Evolutionary conservation across 1,140 invertebrate genomes (phyloP).

Genomic region (Branchinecta lindahli): DNA sequence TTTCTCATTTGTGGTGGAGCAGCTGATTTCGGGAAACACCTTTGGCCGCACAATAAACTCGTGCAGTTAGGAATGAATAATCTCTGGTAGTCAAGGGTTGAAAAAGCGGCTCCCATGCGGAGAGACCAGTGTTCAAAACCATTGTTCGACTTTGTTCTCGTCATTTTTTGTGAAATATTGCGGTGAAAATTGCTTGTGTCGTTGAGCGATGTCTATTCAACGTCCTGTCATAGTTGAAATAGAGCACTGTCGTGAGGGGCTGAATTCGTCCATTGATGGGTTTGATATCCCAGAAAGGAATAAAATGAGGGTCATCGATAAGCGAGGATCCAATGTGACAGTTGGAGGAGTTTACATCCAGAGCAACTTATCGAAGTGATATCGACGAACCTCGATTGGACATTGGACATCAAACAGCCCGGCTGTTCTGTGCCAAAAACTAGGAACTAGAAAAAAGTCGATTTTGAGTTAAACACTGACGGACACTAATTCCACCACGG

Average conservation of each 20-base stretch:
- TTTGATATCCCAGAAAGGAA: constrained; percentile 11
- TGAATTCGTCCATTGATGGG: constrained; percentile 2
- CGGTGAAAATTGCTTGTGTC: constrained; percentile 6
- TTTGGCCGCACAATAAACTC: too few species aligned
- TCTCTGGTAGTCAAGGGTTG: constrained; percentile 8
- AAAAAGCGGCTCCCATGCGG: not conserved
- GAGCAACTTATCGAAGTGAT: not conserved
- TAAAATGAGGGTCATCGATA: constrained; percentile 10
- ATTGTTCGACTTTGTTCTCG: not conserved
- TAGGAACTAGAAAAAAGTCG: too few species aligned
- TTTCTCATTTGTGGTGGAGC: too few species aligned
- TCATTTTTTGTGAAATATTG: constrained; percentile 6
- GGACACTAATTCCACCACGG: too few species aligned
- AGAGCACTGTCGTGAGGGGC: constrained; percentile 5
- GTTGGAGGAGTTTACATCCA: not conserved
- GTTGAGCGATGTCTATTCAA: constrained; percentile 8
- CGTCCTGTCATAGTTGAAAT: constrained; percentile 2
- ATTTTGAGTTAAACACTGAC: too few species aligned
- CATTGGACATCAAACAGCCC: too few species aligned
- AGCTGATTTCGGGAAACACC: too few species aligned
- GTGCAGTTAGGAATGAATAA: not conserved
- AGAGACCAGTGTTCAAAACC: not conserved
- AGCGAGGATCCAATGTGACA: not conserved
- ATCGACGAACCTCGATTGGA: not conserved
- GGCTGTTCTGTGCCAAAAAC: too few species aligned